Evolutionary conservation across 2,113 vertebrate species (phyloP).

Genomic region (Rhadina sibilatrix): DNA sequence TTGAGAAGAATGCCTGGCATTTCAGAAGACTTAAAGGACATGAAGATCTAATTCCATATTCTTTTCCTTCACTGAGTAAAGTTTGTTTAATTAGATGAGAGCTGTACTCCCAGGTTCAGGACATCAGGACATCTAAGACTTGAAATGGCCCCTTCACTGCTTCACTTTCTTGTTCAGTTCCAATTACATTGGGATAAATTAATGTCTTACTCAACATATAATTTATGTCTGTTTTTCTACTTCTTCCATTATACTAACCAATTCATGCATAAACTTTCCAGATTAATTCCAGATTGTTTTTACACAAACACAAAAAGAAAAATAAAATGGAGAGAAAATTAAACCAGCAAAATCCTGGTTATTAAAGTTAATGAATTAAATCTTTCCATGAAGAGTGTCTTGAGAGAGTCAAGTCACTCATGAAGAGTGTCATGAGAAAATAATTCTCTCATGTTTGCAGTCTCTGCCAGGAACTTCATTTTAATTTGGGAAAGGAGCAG

Average conservation of each 20-base stretch:
- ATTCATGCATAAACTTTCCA: neutral
- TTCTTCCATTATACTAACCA: neutral
- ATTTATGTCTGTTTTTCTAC: neutral
- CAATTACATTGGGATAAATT: neutral
- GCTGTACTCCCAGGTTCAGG: neutral
- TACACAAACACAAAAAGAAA: neutral
- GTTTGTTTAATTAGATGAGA: neutral
- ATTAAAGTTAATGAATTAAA: neutral
- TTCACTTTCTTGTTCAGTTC: neutral
- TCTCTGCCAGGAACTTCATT: neutral
- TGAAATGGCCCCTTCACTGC: neutral
- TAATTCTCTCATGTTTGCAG: rapidly evolving
- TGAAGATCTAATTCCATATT: neutral
- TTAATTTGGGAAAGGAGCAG: neutral
- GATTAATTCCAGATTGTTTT: neutral
- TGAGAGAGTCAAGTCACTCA: too few species aligned
- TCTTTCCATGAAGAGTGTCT: neutral
- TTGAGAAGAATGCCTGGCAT: neutral
- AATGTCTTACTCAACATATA: neutral
- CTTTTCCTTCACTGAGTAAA: neutral
- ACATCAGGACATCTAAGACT: neutral
- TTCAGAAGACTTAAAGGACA: neutral
- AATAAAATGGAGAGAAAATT: neutral
- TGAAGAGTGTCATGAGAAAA: neutral
- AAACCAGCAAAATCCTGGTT: neutral